Base-by-base conservation (phyloP, 1,140 invertebrate species). In the Chlorops oryzae region DNA sequence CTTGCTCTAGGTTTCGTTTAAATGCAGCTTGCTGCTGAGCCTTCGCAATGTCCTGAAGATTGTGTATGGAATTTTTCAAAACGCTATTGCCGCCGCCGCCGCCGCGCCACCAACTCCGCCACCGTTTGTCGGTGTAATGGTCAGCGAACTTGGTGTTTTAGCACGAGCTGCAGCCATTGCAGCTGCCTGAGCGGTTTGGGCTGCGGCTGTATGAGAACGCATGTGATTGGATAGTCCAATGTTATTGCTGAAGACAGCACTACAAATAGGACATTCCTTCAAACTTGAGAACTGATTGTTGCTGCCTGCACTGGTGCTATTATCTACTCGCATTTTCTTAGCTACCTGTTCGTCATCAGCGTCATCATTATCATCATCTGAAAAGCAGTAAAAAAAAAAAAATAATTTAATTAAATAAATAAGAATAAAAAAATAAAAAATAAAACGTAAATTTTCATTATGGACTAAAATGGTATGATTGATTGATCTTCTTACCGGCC, bases 201-300 rank as follows among this genome's bases (percentile, higher is more conserved):
- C 61, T 1, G 65, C 65, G 20, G 37, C 47, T 13, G 35, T 63
- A 47, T 71, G 68, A 3, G 68, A 65, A 10, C 68, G 59, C 68
- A 71, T 71, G 21, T 71, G 68, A 58, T 71, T 71, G n/a, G 68
- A 71, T 2, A 71, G 50, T 0, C 63, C 68, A 43, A 71, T 65
- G 28, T 67, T 71, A 47, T 68, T 68, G 50, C 55, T 66, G 23
- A 71, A 71, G 17, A 67, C 61, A 0, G 65, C 63, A 61, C 63
- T 67, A 46, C 68, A 71, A 32, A 71, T 63, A 41, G 61, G 59
- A 15, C 68, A 71, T 50, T 71, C 65, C 35, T 66, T 66, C n/a
- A 64, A 57, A 13, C 47, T 70, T 47, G 28, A 5, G 42, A 13
- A 38, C 45, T 47, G n/a, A 20, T 62, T 40, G 53, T 56, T 57